Percentiles rank a stretch among this genome's conserved stretches.
Evolutionary conservation across 2,888 invertebrate genomes (phyloP).

Genomic region (Calameuta idolon): DNA sequence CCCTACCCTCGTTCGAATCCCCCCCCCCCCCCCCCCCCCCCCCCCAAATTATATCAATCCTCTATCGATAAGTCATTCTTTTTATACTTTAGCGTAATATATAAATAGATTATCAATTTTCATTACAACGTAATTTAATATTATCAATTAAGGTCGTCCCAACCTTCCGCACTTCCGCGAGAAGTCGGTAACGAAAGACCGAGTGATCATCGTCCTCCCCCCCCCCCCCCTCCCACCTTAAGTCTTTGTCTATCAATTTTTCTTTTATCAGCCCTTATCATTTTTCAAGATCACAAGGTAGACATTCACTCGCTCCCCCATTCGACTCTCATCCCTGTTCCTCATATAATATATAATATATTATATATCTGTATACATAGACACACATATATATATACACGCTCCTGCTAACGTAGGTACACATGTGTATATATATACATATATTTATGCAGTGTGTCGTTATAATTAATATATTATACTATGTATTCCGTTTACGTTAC

Average conservation of each 20-base stretch:
- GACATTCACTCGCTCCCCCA: background rate
- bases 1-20: too few species aligned
- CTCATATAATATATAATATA: conserved; percentile 27
- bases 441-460: conserved; percentile 29
- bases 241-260: too few species aligned
- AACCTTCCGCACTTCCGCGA: too few species aligned
- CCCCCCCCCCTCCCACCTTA: too few species aligned
- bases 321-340: background rate
- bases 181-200: too few species aligned
- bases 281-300: too few species aligned
- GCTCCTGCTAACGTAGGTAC: conserved; percentile 32
- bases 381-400: conserved; percentile 40
- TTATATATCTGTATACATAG: conserved; percentile 40
- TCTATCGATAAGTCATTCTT: background rate
- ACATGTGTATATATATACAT: conserved; percentile 34
- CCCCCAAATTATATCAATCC: background rate
- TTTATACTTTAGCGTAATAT: conserved; percentile 24
- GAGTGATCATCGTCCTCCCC: too few species aligned
- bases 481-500: conserved; percentile 42
- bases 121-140: conserved; percentile 7
- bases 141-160: conserved; percentile 10
- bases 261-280: too few species aligned
- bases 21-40: background rate
- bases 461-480: conserved; percentile 54
- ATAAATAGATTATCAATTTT: conserved; percentile 58